Percentiles rank a stretch among this genome's conserved stretches.
Evolutionary conservation across 2,113 vertebrate genomes (phyloP).

Genomic region (Marcusenius ussheri): DNA sequence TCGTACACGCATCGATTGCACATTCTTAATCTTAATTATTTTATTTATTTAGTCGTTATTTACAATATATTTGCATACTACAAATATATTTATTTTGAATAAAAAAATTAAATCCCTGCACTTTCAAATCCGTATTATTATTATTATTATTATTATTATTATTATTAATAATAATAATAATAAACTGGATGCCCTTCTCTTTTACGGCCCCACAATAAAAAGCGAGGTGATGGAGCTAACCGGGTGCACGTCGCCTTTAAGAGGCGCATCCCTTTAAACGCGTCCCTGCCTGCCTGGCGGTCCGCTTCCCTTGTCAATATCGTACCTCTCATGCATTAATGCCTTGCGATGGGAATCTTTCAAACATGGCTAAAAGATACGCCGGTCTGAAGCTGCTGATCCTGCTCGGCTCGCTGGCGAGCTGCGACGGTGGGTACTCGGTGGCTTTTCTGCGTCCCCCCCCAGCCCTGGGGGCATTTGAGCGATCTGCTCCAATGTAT

Average conservation of each 20-base stretch:
- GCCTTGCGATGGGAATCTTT: conserved; percentile 61
- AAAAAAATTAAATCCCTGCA: neutral
- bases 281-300: conserved; percentile 41
- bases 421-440: conserved; percentile 56
- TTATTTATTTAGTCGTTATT: too few relatives aligned
- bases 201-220: conserved; percentile 34
- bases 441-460: conserved; percentile 27
- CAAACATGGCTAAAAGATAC: conserved; percentile 57
- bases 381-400: conserved; percentile 45
- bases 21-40: neutral
- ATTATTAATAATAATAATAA: neutral
- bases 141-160: neutral
- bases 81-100: neutral
- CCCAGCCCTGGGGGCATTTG: conserved; percentile 33
- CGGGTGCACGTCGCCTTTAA: conserved; percentile 51
- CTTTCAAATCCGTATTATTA: neutral
- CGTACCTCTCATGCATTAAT: conserved; percentile 48
- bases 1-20: neutral
- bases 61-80: neutral
- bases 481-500: conserved; percentile 45
- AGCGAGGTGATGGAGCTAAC: conserved; percentile 6
- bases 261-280: conserved; percentile 56
- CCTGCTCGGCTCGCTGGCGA: conserved; percentile 47
- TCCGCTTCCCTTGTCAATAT: conserved; percentile 48
- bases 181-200: neutral